A percentile compares a stretch with the other conserved stretches of the same genome.
phyloP scores from a whole-genome alignment of 2,113 vertebrate genomes.

The Uropsilus gracilis region DNA sequence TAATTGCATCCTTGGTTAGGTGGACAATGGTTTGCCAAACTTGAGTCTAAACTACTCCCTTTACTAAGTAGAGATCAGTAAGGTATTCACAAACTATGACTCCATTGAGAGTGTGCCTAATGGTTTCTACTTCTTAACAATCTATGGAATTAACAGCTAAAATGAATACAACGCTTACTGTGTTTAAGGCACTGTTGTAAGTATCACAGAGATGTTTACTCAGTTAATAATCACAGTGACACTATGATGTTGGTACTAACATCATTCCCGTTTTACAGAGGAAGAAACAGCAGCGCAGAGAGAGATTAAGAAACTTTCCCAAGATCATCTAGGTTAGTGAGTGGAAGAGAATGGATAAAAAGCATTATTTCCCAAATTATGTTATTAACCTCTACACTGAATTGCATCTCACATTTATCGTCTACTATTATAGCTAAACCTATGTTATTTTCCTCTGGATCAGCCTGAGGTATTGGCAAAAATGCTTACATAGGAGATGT shows the following conservation, averaged over 20 bases:
- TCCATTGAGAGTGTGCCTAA: background rate
- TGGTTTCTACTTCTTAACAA: background rate
- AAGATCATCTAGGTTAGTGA: background rate
- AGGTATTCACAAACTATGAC: background rate
- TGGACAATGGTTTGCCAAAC: background rate
- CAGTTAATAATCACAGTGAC: background rate
- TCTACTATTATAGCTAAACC: background rate
- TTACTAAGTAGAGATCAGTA: background rate
- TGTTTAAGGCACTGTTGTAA: background rate
- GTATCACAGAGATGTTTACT: background rate
- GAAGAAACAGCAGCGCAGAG: background rate
- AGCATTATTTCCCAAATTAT: background rate
- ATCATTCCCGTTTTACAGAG: background rate
- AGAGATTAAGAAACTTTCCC: constrained; percentile 7
- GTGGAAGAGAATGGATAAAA: background rate
- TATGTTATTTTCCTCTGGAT: constrained; percentile 3
- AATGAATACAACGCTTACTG: background rate
- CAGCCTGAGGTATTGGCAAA: background rate
- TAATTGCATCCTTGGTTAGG: background rate
- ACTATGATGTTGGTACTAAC: background rate
- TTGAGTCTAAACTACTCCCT: background rate
- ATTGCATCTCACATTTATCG: background rate
- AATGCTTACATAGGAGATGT: background rate
- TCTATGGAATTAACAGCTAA: background rate
- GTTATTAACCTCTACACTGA: background rate